Base-by-base conservation (phyloP, 2,113 vertebrate genomes). In the Phoenicopterus ruber region DNA sequence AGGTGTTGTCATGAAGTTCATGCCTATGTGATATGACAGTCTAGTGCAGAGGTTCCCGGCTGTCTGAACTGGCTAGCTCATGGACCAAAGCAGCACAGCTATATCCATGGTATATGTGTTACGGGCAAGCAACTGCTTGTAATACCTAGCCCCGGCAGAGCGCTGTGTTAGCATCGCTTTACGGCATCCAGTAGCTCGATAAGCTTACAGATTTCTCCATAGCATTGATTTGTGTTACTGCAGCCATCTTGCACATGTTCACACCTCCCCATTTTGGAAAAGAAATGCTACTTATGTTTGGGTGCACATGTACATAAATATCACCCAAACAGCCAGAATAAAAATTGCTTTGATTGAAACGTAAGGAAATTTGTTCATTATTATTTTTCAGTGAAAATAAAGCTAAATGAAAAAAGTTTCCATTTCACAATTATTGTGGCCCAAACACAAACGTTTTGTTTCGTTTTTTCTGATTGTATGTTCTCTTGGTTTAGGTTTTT, bases 21-120 rank as follows among this genome's bases (percentile, higher is more conserved):
- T 50, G 36, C 6, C 44, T 50, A 8, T 0, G 0, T 13, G 59
- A 22, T 31, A 38, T 0, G 28, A 65, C 25, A 18, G 59, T 26
- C 8, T 54, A 40, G 34, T 17, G 54, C 54, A 36, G 77, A 74
- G 40, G 61, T 28, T 73, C 29, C 54, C 25, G 34, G 36, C 28
- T 15, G 19, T 21, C 47, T 32, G 31, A 49, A 28, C 25, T 28
- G 40, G 25, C 21, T 20, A 36, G 42, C 15, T 70, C 31, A 7
- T 13, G 16, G 25, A 34, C 38, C 24, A 55, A 26, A 61, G 61
- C 34, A 61, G 29, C 17, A 7, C 29, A 32, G 29, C 29, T 32
- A 1, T n/a, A 17, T 13, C n/a, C 12, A 2, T 36, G 12, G 21
- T 22, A 3, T 26, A 13, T 4, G 5, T 22, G 26, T 32, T 69